Evolutionary conservation across 2,888 invertebrate species (phyloP), one percentile per base, ranked within the genome.

Genomic region (Stictocephala bisonia): DNA sequence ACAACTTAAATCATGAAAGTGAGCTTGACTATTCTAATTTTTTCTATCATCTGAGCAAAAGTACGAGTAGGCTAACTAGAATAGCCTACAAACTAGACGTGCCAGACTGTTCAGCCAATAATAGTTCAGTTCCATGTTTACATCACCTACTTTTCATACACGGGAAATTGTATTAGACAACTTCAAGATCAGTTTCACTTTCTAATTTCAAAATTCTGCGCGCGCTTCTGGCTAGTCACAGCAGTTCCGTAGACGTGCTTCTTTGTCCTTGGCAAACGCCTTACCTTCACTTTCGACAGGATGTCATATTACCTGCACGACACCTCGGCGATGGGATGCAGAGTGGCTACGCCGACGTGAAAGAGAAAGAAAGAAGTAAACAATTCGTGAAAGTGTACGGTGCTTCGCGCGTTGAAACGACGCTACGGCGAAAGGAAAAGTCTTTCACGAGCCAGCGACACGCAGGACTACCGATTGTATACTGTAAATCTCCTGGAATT

Each of bases 141-240:
- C 11, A 53, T n/a, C 53, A 53, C 24, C 26, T 53, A 20, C 22
- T 24, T 53, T 35, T 35, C 9, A 9, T 35, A 9, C 35, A 35
- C 35, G 7, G 35, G 35, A 9, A 11, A 9, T 35, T 35, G 7
- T 35, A 35, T 35, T 35, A 35, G 35, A 44, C 6, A 18, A 44
- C 44, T 18, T 44, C 15, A 48, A 3, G 15, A 18, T 27, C 15
- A 20, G 24, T 51, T 51, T 27, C 35, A 56, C 56, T 60, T 60
- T 60, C 60, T 31, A 60, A 60, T 35, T n/a, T 60, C 31, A 60
- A 60, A 60, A 60, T 60, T 60, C 60, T 13, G 60, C 31, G 22
- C 29, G 35, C 35, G 60, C 29, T 60, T 60, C 35, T 60, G 13
- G 60, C 13, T 40, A 4, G 60, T n/a, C 31, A 18, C 56, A 29